Evolutionary conservation across 1,140 invertebrate genomes (phyloP), one percentile per base, ranked within the genome.

Genomic region (Oscheius sp.): DNA sequence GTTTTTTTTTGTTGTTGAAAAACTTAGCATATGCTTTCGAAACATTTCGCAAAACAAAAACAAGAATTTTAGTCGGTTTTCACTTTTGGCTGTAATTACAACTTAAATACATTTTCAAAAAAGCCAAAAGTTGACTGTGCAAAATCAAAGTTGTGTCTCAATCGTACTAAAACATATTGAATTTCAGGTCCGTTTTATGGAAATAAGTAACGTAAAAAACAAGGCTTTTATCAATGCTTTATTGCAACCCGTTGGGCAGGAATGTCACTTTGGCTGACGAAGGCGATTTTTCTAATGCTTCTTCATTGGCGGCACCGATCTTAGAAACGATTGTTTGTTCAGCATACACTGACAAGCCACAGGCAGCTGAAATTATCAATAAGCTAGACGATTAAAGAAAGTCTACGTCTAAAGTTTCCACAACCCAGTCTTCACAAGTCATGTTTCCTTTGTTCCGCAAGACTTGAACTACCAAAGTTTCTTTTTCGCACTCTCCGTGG

Each of bases 331-430:
- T 23, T 31, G 45, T n/a, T 65, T 63, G 32, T 61, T 71, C 38
- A 71, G n/a, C 23, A 35, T 42, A n/a, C 69, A 71, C 20, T 71
- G 59, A 38, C 69, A 71, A 28, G 69, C 59, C 2, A 71, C 69
- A 10, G 69, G 69, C 1, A 71, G 31, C 69, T 71, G 59, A 28
- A 15, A 62, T 3, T 7, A 3, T 4, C 4, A 23, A 0, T 23
- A 23, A 10, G 7, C 18, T 18, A 18, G 18, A 20, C n/a, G 1
- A 29, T 10, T 32, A 1, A 68, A 32, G 29, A 46, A 28, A 29
- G n/a, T 26, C 38, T 61, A 71, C 68, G 35, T 70, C 55, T 45
- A 71, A 63, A 23, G 42, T 38, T 45, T 71, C 69, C 23, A 64
- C 38, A 23, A 65, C 58, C 69, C 69, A 71, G 45, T 71, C 59